Percentiles rank a stretch among this genome's conserved stretches.
Evolutionary conservation across 2,113 vertebrate species (phyloP).

Genomic region (Phalacrocorax brasilianus): DNA sequence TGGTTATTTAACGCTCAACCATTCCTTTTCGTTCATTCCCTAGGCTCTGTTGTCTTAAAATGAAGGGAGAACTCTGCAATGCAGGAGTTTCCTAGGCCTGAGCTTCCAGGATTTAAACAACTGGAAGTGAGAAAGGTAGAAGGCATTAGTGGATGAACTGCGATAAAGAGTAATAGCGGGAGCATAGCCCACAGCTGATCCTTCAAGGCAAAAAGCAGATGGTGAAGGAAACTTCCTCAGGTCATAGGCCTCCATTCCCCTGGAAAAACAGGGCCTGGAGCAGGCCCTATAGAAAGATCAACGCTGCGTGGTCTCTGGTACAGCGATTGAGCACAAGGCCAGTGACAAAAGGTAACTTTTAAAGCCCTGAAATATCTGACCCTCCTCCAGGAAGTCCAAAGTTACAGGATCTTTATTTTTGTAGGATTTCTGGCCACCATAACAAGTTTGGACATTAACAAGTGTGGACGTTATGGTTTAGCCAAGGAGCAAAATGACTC

Average conservation of each 20-base stretch:
- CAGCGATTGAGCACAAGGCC: neutral
- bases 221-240: neutral
- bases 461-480: neutral
- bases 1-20: neutral
- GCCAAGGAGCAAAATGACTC: neutral
- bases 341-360: neutral
- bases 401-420: neutral
- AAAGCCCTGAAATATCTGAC: neutral
- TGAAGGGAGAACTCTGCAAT: neutral
- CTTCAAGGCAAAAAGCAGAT: accelerated
- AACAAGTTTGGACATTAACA: neutral
- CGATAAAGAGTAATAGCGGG: accelerated
- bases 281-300: neutral
- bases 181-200: neutral
- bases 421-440: neutral
- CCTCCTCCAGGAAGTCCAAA: accelerated
- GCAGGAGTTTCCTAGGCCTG: neutral
- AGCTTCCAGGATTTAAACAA: neutral
- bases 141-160: neutral
- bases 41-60: neutral
- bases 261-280: neutral
- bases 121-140: neutral
- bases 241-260: neutral
- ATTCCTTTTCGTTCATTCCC: neutral
- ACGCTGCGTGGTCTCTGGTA: neutral